Evolutionary conservation across 2,888 invertebrate species (phyloP).

Genomic region (Brachycybe producta): DNA sequence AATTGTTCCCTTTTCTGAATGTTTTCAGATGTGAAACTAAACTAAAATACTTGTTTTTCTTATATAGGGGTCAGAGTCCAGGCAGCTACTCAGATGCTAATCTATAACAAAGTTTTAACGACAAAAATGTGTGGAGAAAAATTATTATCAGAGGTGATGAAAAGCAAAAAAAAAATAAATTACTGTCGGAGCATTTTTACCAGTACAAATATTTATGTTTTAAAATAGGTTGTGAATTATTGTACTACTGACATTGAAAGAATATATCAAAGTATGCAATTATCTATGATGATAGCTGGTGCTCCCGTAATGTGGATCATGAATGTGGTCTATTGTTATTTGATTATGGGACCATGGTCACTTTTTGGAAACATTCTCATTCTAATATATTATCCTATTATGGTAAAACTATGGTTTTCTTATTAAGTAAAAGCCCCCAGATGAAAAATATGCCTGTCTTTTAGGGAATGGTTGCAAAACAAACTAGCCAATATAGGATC

Average conservation of each 20-base stretch:
- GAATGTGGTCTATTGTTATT: slow-evolving; percentile 33
- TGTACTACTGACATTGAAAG: slow-evolving; percentile 22
- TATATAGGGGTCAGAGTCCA: slow-evolving; percentile 16
- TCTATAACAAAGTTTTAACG: slow-evolving; percentile 14
- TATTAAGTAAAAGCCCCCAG: background rate
- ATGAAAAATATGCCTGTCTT: slow-evolving; percentile 17
- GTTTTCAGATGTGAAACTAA: too few relatives aligned
- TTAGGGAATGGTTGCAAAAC: slow-evolving; percentile 29
- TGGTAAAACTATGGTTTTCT: slow-evolving; percentile 30
- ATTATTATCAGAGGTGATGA: slow-evolving; percentile 13
- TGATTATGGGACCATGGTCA: slow-evolving; percentile 37
- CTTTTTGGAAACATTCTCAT: slow-evolving; percentile 35
- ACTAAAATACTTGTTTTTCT: background rate
- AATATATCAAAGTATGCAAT: slow-evolving; percentile 30
- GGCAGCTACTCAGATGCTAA: slow-evolving; percentile 11
- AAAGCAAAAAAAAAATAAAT: background rate
- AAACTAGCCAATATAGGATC: slow-evolving; percentile 28
- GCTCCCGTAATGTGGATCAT: slow-evolving; percentile 33
- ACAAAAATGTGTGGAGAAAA: slow-evolving; percentile 11
- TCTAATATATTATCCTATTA: slow-evolving; percentile 35
- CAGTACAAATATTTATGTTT: background rate
- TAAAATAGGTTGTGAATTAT: slow-evolving; percentile 14
- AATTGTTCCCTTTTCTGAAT: too few relatives aligned
- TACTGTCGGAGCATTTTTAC: background rate
- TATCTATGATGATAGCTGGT: slow-evolving; percentile 28